A percentile compares a stretch with the other conserved stretches of the same genome.
Conservation (phyloP, 2,888 invertebrate genomes). For the Yponomeuta cagnagella region DNA sequence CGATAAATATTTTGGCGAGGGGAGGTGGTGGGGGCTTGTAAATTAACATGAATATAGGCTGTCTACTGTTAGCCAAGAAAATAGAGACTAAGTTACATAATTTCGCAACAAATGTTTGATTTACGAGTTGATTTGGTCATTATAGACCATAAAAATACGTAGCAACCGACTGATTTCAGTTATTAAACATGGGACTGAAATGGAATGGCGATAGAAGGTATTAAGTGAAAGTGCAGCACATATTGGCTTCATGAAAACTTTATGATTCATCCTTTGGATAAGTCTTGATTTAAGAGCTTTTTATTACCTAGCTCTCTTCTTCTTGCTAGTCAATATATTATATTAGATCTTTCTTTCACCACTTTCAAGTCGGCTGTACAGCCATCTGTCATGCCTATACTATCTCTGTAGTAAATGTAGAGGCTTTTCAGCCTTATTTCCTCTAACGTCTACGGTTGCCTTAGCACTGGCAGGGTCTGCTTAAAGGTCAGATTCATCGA, state of each 20-base stretch:
- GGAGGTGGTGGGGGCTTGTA: constrained; percentile 35
- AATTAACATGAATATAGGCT: constrained; percentile 39
- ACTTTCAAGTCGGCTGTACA: no score
- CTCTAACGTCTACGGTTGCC: no score
- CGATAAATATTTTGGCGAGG: constrained; percentile 56
- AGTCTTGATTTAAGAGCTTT: no score
- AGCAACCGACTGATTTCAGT: no score
- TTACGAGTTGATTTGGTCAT: neutral
- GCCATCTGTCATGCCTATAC: neutral
- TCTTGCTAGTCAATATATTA: no score
- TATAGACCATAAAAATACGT: neutral
- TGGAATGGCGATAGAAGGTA: no score
- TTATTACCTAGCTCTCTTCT: no score
- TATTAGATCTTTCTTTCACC: no score
- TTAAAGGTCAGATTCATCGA: neutral
- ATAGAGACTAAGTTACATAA: neutral
- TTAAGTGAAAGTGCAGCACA: no score
- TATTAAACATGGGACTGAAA: no score
- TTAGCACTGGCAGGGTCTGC: neutral
- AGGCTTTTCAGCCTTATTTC: neutral
- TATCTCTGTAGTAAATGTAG: neutral
- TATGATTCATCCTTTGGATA: neutral
- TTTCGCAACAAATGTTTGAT: neutral
- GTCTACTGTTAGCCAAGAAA: constrained; percentile 30
- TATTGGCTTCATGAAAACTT: no score